Evolutionary conservation across 2,797 vertebrate genomes (phyloP).

Genomic region (Clarias fuscus): DNA sequence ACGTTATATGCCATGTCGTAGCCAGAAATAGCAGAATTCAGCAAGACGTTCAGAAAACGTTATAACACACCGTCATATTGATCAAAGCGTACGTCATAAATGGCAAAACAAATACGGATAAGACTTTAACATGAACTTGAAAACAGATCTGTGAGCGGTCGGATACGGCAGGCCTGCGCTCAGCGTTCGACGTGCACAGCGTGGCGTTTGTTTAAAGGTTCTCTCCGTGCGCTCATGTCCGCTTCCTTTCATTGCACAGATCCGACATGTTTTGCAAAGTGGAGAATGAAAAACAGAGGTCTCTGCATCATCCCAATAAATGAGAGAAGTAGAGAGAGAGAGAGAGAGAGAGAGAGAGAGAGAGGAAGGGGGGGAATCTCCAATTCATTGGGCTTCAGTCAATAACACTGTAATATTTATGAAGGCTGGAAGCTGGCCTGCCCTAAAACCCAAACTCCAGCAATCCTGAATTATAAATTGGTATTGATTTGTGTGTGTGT

Average conservation of each 20-base stretch:
- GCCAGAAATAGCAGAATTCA: neutral
- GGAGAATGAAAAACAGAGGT: constrained; percentile 69
- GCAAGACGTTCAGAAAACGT: neutral
- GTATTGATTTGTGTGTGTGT: constrained; percentile 78
- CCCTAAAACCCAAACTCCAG: constrained; percentile 81
- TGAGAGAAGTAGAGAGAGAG: constrained; percentile 51
- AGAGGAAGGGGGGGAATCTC: constrained; percentile 59
- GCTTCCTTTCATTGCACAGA: constrained; percentile 57
- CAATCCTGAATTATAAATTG: constrained; percentile 83
- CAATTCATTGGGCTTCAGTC: constrained; percentile 81
- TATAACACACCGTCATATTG: neutral
- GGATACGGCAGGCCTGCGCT: too few relatives aligned
- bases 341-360: constrained; percentile 21
- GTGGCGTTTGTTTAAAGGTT: neutral
- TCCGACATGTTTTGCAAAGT: constrained; percentile 68
- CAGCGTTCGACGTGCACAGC: neutral
- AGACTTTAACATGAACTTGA: neutral
- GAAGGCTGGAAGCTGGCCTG: constrained; percentile 78
- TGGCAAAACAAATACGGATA: neutral
- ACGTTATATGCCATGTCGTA: neutral
- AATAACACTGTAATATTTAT: constrained; percentile 85
- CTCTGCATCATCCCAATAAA: constrained; percentile 61
- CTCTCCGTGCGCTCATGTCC: constrained; percentile 58
- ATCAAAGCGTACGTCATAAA: neutral
- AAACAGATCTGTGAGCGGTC: too few relatives aligned